Base-by-base conservation (phyloP, 2,113 vertebrate genomes). In the Cynopterus brachyotis region DNA sequence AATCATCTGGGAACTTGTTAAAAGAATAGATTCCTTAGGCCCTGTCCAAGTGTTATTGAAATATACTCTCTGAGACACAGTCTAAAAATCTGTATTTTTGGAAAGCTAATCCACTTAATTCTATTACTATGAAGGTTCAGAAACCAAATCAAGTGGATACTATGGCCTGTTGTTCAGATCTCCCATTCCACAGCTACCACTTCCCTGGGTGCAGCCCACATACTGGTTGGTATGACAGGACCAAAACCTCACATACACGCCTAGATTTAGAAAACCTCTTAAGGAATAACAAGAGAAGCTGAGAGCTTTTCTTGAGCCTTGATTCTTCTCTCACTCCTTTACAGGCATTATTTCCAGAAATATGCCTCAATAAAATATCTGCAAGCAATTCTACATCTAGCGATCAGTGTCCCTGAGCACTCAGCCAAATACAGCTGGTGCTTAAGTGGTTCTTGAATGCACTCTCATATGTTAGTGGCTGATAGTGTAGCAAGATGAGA, bases 31-130 rank as follows among this genome's bases (percentile, higher is more conserved):
- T 75, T 69, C 2, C 22, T 30, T 70, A 69, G 8, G n/a, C 0
- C 4, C 7, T 42, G 0, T 57, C 57, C 30, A 66, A 28, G 13
- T 55, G 1, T 57, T 81, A 80, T 5, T 81, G 20, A 55, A 90
- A 69, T 84, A 62, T 1, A 88, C 20, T 72, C 8, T 91, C 6
- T 64, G 42, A 9, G 7, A 75, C 47, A 5, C 35, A 35, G 15
- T 66, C 20, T 75, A 94, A 64, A n/a, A 84, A 90, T 80, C 37
- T 55, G 26, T 22, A 89, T 80, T 93, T 95, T 57, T 89, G 9
- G 59, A 95, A 80, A 40, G 3, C 3, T 20, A 82, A 70, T 13
- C 50, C 40, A 84, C 1, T 73, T 24, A 40, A 59, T 84, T 87
- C 37, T 66, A 9, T 73, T 76, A 47, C n/a, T 55, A 55, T 47